Base-by-base conservation (phyloP, 2,888 invertebrate genomes). In the Icerya purchasi region DNA sequence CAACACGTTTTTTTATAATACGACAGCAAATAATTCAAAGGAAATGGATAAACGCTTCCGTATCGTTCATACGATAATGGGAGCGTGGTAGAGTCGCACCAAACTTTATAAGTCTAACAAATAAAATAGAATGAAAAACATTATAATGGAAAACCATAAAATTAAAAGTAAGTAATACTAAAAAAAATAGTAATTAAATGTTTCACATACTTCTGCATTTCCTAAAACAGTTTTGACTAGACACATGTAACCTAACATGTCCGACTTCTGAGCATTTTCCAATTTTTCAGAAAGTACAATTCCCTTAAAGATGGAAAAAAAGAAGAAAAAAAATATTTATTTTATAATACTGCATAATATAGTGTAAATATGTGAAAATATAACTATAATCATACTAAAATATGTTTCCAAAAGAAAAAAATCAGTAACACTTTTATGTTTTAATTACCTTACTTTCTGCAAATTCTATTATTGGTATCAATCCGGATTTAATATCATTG, bases 41-140 rank as follows among this genome's bases (percentile, higher is more conserved):
- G 97, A 86, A 92, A 97, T 0, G 92, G 89, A 73, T 89, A 91
- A 2, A 89, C 87, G 0, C 86, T 86, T 0, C 92, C 88, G 71
- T 90, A 86, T 3, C 96, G 78, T 0, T 80, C 78, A 62, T 82
- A 82, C 0, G 96, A 96, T 1, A 92, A 83, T 62, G 83, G 79
- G 61, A 81, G 79, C 65, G 84, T 84, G 0, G 90, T 90, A 56
- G 80, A 78, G 56, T 80, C 77, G 69, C 92, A 75, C 86, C 94
- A 96, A 54, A 87, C 86, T 63, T 93, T 78, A 71, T 89, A 93
- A 22, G 86, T 75, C 82, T 85, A 71, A 22, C 54, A 50, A 58
- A 19, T 23, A 22, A 50, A 50, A 56, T 61, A 65, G n/a, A n/a
- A n/a, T n/a, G n/a, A n/a, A n/a, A n/a, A n/a, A n/a, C n/a, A n/a